Base-by-base conservation (phyloP, 1,140 invertebrate genomes). In the Drosophila neocordata region DNA sequence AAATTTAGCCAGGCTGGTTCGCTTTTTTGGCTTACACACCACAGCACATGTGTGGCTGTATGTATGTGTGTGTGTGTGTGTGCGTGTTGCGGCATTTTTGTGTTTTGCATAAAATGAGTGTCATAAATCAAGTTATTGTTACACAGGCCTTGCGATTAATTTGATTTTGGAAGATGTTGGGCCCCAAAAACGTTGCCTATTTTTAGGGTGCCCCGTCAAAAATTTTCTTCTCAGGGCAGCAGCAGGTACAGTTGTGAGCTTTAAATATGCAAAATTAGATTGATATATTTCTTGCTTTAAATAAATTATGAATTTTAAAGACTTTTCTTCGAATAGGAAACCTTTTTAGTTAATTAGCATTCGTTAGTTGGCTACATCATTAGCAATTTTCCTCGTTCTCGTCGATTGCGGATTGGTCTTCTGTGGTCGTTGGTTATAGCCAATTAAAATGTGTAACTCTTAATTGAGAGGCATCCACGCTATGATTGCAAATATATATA, bases 91-190 rank as follows among this genome's bases (percentile, higher is more conserved):
- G 1, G 15, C 38, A 64, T 60, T 70, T 78, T 71, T 70, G 70
- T 82, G 51, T 48, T 55, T 48, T 58, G 65, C 68, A 65, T 61
- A 80, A 73, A 75, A 76, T 73, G 67, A 65, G 27, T 53, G 65
- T 12, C 71, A 79, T 87, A 88, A 87, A 88, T 82, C 79, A 82
- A 61, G 65, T 73, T 87, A 82, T 75, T 69, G 27, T 68, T 56
- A 31, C 24, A 20, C 31, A 48, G 55, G 44, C 58, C 44, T 64
- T 53, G 41, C 37, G 48, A 61, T 67, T 64, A 76, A 84, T 72
- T 69, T 65, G 53, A 67, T 67, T 81, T 68, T 31, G 4, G 67
- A 56, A 68, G 13, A 44, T 56, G 52, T 34, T 5, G 24, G 27
- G 56, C 58, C 58, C 52, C 35, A 61, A 56, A 15, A 15, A 8